A percentile compares a stretch with the other conserved stretches of the same genome.
Conservation (phyloP, 1,140 invertebrate species). For the Cydia splendana region DNA sequence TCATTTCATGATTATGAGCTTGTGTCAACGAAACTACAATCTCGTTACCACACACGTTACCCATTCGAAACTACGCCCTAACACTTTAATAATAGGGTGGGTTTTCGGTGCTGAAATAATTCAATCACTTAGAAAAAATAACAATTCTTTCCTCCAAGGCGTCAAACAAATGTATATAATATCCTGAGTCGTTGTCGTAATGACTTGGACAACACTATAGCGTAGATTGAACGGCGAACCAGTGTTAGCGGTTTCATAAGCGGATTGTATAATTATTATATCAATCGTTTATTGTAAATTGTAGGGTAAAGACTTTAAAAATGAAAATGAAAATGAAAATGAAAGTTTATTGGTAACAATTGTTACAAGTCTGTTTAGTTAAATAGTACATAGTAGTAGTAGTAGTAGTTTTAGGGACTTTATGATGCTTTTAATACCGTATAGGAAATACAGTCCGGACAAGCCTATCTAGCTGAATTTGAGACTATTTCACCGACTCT, state of each 20-base stretch:
- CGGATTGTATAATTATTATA: background rate
- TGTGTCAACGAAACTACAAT: slow-evolving; percentile 15
- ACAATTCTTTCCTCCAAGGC: slow-evolving; percentile 12
- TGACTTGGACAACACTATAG: slow-evolving; percentile 30
- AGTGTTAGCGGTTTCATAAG: background rate
- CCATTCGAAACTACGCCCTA: background rate
- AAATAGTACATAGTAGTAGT: too few relatives aligned
- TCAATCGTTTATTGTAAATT: too few relatives aligned
- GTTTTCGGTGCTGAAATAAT: background rate
- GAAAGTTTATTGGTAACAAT: too few relatives aligned
- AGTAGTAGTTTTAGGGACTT: too few relatives aligned
- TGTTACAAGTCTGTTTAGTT: too few relatives aligned
- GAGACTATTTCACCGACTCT: too few relatives aligned
- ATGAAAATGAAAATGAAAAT: too few relatives aligned
- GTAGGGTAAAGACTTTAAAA: too few relatives aligned
- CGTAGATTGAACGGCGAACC: background rate
- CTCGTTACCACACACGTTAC: background rate
- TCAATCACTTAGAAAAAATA: slow-evolving; percentile 25
- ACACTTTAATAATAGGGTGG: background rate
- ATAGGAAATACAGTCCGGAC: too few relatives aligned
- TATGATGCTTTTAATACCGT: too few relatives aligned
- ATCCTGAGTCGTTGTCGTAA: slow-evolving; percentile 24
- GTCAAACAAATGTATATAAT: slow-evolving; percentile 20
- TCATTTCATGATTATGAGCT: background rate
- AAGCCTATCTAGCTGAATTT: too few relatives aligned